A percentile compares a stretch with the other conserved stretches of the same genome.
These are phyloP conservation scores for Entomobrya proxima DNA, from an alignment of 2,888 invertebrate genomes.

Conservation along the genomic window DNA sequence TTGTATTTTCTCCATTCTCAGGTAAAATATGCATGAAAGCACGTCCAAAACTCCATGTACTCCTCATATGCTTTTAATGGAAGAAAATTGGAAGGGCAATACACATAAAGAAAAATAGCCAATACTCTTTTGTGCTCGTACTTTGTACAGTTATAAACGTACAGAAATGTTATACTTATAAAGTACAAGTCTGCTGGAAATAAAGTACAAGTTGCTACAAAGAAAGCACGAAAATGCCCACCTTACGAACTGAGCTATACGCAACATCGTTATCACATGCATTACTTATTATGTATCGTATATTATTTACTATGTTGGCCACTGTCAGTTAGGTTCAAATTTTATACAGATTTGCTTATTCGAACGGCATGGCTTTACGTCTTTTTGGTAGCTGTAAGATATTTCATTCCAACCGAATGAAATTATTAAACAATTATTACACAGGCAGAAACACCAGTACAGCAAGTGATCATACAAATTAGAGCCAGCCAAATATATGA, in stretches of 20 bases:
- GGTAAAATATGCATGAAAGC: slow-evolving; percentile 47
- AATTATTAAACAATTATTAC: not conserved
- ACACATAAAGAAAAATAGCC: not conserved
- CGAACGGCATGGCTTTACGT: too few relatives aligned
- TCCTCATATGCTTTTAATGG: not conserved
- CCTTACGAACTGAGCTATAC: not conserved
- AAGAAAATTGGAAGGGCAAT: not conserved
- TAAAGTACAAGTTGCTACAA: too few relatives aligned
- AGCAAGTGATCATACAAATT: not conserved
- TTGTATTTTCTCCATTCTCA: not conserved
- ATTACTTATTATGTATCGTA: not conserved
- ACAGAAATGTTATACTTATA: too few relatives aligned
- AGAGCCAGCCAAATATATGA: too few relatives aligned
- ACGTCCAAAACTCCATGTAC: not conserved
- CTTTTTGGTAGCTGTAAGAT: too few relatives aligned
- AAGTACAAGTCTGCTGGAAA: too few relatives aligned
- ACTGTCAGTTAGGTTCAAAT: too few relatives aligned
- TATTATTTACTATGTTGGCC: too few relatives aligned
- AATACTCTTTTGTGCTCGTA: not conserved
- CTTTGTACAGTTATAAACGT: too few relatives aligned
- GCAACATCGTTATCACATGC: not conserved
- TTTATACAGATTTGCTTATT: too few relatives aligned
- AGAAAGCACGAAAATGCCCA: too few relatives aligned
- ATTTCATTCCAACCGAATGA: not conserved
- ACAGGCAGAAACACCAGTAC: not conserved